These are phyloP conservation scores for Pollenia griseotomentosa DNA, from an alignment of 2,888 invertebrate species.

Conservation along the genomic window DNA sequence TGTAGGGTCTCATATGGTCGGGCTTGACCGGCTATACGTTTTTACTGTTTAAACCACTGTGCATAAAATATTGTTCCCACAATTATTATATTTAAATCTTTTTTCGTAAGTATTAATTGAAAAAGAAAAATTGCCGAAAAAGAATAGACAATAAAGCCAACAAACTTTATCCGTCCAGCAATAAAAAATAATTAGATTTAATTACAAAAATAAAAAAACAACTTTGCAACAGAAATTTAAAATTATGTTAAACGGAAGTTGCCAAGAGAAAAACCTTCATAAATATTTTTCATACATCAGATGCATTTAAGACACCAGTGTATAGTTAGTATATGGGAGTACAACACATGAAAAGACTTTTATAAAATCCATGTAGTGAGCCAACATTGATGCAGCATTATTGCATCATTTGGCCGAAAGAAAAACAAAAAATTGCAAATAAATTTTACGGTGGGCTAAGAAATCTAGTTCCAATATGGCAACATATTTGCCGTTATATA, in stretches of 20 bases:
- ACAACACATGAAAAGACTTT: background rate
- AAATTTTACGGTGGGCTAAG: constrained; percentile 4
- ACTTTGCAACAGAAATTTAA: constrained; percentile 58
- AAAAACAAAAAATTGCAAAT: constrained; percentile 23
- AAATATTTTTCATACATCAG: background rate
- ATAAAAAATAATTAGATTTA: constrained; percentile 53
- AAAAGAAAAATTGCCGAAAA: too few species aligned
- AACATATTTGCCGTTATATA: constrained; percentile 25
- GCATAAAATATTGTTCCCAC: too few species aligned
- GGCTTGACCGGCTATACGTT: too few species aligned
- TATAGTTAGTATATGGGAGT: too few species aligned
- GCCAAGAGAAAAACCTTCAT: constrained; percentile 34
- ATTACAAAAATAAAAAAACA: constrained; percentile 12
- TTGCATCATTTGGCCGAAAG: constrained; percentile 8
- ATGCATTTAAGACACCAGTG: too few species aligned
- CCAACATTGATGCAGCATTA: constrained; percentile 20
- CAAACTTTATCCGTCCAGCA: too few species aligned
- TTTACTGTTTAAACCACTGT: too few species aligned
- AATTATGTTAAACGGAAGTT: constrained; percentile 55
- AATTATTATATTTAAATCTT: too few species aligned
- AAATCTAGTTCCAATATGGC: background rate
- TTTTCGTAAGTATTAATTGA: too few species aligned
- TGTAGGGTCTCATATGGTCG: too few species aligned
- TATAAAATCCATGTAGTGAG: background rate
- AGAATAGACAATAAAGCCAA: too few species aligned